Base-by-base conservation (phyloP, 2,888 invertebrate genomes). In the Clusia tigrina region DNA sequence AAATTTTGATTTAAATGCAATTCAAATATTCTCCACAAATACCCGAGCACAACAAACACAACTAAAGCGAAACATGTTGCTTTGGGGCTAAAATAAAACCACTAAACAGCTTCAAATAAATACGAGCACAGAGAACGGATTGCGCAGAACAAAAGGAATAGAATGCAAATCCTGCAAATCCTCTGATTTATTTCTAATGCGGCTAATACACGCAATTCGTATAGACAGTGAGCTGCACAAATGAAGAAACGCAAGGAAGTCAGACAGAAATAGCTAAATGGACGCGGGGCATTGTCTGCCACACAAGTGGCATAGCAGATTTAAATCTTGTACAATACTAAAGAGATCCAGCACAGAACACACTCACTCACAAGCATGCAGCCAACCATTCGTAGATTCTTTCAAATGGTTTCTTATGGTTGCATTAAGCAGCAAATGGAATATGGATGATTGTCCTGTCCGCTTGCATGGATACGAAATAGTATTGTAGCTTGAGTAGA, bases 181-280 rank as follows among this genome's bases (percentile, higher is more conserved):
- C 74, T 78, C 70, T 77, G 74, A 75, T 75, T 75, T 75, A 75
- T 75, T 77, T 71, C 71, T 69, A 72, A 77, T 69, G 68, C 76
- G 48, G 22, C 48, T 48, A 48, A 48, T 48, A 22, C 48, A 48
- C 48, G 48, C 48, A 20, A 48, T 48, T 48, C 22, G 20, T 20
- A 48, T 15, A 48, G 3, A 48, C 18, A 6, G 22, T 6, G 22
- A 48, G 48, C 48, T 6, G 22, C 48, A 22, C 48, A 48, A 18
- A 48, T 48, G 15, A 48, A 48, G 6, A 22, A 5, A 48, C 3
- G 48, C 3, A 48, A 22, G 42, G 12, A 42, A 15, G n/a, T 42
- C 22, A 5, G 5, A 20, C 18, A 20, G 48, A n/a, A 48, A 48
- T 20, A 42, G 3, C 10, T n/a, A n/a, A n/a, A n/a, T 9, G 32